phyloP scores from a whole-genome alignment of 2,797 vertebrate species.

The Botia kubotai region DNA sequence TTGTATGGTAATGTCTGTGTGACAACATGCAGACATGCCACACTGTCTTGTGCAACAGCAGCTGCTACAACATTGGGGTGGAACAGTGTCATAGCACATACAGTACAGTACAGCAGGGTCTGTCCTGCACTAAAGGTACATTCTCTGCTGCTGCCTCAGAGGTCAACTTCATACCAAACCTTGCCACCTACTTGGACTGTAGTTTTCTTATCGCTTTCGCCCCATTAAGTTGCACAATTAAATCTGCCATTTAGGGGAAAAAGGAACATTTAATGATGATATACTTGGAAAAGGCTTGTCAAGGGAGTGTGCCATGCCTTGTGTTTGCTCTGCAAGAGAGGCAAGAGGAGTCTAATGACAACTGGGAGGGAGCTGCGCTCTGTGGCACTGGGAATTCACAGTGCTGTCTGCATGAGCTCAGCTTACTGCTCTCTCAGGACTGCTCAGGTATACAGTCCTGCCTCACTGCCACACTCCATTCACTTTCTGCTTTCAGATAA shows the following conservation, averaged over 20 bases:
- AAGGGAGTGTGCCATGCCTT: conserved; percentile 10
- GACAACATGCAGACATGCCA: neutral
- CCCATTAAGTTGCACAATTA: conserved; percentile 32
- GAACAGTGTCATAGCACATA: conserved; percentile 65
- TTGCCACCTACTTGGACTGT: conserved; percentile 7
- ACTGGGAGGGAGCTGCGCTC: conserved; percentile 56
- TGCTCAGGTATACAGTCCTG: conserved; percentile 66
- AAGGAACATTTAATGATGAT: conserved; percentile 31
- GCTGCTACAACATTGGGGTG: conserved; percentile 74
- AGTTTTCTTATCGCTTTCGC: neutral
- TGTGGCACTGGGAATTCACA: conserved; percentile 52
- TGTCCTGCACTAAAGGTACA: conserved; percentile 34
- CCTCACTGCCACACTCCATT: conserved; percentile 68
- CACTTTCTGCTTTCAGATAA: conserved; percentile 38
- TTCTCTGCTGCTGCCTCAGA: conserved; percentile 35
- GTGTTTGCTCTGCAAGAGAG: conserved; percentile 51
- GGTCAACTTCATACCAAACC: conserved; percentile 4
- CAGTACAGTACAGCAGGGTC: neutral
- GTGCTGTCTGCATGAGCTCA: conserved; percentile 52
- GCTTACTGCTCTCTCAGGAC: conserved; percentile 47
- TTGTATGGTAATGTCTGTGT: conserved; percentile 36
- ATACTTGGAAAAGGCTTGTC: conserved; percentile 37
- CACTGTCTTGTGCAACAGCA: conserved; percentile 57
- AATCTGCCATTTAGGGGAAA: conserved; percentile 24
- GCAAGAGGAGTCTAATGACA: conserved; percentile 60